phyloP scores from a whole-genome alignment of 92 coral and sea anemone genomes.

The Porites evermanni region DNA sequence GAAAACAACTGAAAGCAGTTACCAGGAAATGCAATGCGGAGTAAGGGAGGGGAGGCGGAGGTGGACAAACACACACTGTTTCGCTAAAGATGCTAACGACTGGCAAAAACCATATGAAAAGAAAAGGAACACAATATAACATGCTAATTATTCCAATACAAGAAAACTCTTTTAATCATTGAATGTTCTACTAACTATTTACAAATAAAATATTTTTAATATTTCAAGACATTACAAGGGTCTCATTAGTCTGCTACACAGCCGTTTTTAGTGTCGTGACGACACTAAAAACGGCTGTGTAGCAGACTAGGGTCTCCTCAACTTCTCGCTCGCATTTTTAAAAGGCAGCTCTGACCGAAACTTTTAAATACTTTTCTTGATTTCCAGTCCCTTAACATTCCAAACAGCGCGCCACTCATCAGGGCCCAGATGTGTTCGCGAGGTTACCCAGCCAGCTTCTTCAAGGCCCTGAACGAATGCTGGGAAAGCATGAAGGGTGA shows the following conservation, averaged over 20 bases:
- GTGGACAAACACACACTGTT: no score
- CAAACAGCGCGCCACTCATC: conserved; percentile 98
- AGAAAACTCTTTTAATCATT: not conserved
- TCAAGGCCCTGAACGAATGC: conserved; percentile 78
- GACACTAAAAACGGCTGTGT: no score
- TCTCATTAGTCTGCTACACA: no score
- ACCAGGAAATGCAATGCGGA: no score
- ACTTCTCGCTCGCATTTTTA: not conserved
- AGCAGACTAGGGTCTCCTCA: not conserved
- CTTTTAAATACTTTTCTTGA: conserved; percentile 71
- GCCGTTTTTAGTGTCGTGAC: no score
- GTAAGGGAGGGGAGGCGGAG: no score
- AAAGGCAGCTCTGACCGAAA: not conserved
- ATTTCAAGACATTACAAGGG: not conserved
- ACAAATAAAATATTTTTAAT: not conserved
- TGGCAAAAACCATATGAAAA: no score
- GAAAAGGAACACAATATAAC: not conserved
- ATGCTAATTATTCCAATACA: not conserved
- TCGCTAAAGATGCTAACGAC: no score
- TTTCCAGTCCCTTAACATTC: conserved; percentile 75
- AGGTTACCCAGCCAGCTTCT: conserved; percentile 93
- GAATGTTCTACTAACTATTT: not conserved
- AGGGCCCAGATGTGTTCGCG: conserved; percentile 93
- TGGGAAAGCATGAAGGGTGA: conserved; percentile 89
- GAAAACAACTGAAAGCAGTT: no score